These are phyloP conservation scores for Erythrocebus patas DNA, from an alignment of 2,113 vertebrate species.

Conservation along the genomic window DNA sequence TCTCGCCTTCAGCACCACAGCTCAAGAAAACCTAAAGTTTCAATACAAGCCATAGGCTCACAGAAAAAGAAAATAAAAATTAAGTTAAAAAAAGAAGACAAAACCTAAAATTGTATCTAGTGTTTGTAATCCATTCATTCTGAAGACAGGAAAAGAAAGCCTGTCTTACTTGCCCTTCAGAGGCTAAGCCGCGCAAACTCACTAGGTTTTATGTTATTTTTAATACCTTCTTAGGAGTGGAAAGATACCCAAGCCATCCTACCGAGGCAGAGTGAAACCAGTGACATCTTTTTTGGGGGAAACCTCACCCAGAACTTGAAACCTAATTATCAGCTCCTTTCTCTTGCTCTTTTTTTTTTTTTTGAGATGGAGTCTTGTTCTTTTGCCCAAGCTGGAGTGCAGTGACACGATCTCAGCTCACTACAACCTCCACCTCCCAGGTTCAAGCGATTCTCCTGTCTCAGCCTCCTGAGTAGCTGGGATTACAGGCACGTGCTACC, in stretches of 20 bases:
- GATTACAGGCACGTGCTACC: no score
- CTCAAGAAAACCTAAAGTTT: neutral
- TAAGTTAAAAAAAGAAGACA: neutral
- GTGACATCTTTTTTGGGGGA: neutral
- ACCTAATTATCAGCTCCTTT: neutral
- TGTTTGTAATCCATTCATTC: neutral
- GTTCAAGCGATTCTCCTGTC: no score
- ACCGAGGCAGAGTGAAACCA: neutral
- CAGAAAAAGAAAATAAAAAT: no score
- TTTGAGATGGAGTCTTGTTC: no score
- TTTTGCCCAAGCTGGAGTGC: no score
- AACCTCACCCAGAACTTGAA: neutral
- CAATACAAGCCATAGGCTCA: no score
- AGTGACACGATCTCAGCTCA: no score
- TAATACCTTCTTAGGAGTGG: neutral
- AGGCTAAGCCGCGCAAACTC: neutral
- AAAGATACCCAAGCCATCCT: neutral
- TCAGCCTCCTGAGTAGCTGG: no score
- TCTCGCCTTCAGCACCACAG: neutral
- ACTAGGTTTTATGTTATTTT: neutral
- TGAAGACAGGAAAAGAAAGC: neutral
- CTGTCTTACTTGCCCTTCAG: neutral
- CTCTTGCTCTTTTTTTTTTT: neutral
- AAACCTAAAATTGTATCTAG: neutral
- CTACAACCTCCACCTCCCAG: no score